Percentiles rank a stretch among this genome's conserved stretches.
Evolutionary conservation across 2,113 vertebrate genomes (phyloP).

Genomic region (Cyprinodon variegatus): DNA sequence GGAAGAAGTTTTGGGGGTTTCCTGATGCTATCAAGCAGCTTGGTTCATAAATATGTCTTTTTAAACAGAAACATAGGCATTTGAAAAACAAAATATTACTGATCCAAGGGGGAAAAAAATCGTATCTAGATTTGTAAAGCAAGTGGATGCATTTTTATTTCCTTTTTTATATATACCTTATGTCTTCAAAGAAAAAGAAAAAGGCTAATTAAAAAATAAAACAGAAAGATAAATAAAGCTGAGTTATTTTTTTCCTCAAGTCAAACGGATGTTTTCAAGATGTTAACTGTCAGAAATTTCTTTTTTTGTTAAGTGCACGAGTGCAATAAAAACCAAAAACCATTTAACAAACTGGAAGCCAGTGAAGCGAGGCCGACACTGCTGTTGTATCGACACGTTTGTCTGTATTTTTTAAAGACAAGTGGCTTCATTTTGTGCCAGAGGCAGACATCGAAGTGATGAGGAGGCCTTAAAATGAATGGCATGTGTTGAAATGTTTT

Average conservation of each 20-base stretch:
- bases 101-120: no score
- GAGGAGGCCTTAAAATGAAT: not conserved
- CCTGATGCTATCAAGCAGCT: no score
- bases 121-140: no score
- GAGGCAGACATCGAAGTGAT: not conserved
- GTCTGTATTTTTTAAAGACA: not conserved
- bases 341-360: no score
- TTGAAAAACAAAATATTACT: no score
- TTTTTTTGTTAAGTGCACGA: not conserved
- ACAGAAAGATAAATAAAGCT: not conserved
- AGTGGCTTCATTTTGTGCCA: not conserved
- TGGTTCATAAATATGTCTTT: no score
- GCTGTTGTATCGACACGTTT: not conserved
- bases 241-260: not conserved
- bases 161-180: not conserved
- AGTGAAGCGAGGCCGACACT: no score
- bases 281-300: not conserved
- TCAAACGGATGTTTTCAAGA: not conserved
- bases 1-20: no score
- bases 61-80: no score
- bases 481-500: not conserved
- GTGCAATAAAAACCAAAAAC: not conserved
- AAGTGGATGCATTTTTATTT: no score
- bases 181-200: not conserved
- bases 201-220: not conserved